These are phyloP conservation scores for Urocolius indicus DNA, from an alignment of 2,113 vertebrate genomes.

Conservation along the genomic window DNA sequence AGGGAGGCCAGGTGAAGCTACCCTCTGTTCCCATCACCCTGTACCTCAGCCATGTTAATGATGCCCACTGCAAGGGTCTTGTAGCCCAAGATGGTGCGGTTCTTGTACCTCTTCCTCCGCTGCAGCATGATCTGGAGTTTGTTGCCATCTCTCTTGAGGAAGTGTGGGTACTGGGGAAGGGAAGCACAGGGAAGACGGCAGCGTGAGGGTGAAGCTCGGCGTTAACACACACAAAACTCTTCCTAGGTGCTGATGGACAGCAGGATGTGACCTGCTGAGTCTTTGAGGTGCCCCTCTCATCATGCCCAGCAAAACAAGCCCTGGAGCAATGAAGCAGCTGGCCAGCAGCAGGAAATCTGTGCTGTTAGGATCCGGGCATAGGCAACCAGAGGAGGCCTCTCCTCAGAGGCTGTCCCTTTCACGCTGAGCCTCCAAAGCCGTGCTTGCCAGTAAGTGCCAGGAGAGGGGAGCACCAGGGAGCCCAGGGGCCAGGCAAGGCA, in stretches of 20 bases:
- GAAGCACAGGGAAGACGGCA: background rate
- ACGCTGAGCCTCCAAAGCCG: background rate
- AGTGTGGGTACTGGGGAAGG: constrained; percentile 90
- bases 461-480: background rate
- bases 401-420: background rate
- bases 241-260: background rate
- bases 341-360: background rate
- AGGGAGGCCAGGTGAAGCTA: background rate
- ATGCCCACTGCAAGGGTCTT: constrained; percentile 92
- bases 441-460: background rate
- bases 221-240: background rate
- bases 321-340: background rate
- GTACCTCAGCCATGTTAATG: constrained; percentile 96
- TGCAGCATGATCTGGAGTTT: constrained; percentile 96
- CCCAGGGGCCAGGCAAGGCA: background rate
- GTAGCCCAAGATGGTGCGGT: constrained; percentile 94
- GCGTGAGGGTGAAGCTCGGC: background rate
- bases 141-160: constrained; percentile 95
- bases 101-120: constrained; percentile 94
- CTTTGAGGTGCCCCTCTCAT: background rate
- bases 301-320: background rate
- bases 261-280: background rate
- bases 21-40: background rate
- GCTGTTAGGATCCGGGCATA: background rate
- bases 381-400: background rate